These are phyloP conservation scores for Acipenser ruthenus DNA, from an alignment of 2,797 vertebrate genomes.

Conservation along the genomic window DNA sequence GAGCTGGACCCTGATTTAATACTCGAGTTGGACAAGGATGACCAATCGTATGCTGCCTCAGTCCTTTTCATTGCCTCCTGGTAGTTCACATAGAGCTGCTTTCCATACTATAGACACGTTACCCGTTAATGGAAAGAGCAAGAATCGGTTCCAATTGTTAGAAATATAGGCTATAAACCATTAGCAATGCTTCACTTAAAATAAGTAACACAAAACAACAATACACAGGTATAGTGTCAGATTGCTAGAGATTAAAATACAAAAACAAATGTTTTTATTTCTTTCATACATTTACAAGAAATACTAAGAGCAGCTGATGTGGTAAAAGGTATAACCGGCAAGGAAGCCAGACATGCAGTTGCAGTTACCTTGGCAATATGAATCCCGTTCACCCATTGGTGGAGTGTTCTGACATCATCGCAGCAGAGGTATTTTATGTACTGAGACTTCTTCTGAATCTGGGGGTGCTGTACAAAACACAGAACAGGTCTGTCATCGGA, in stretches of 20 bases:
- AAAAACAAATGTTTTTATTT: too few relatives aligned
- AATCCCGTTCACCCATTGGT: constrained; percentile 96
- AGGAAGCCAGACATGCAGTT: background rate
- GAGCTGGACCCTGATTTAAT: constrained; percentile 93
- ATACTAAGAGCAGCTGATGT: too few relatives aligned
- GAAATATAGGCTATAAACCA: too few relatives aligned
- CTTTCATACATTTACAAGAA: too few relatives aligned
- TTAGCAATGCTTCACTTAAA: too few relatives aligned
- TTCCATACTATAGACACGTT: constrained; percentile 76
- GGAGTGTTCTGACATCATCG: constrained; percentile 87
- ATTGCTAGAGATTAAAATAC: background rate
- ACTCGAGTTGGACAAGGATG: constrained; percentile 89
- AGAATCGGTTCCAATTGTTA: too few relatives aligned
- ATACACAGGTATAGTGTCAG: background rate
- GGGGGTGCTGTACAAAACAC: constrained; percentile 72
- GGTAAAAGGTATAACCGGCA: too few relatives aligned
- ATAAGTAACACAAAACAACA: too few relatives aligned
- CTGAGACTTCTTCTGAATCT: constrained; percentile 98
- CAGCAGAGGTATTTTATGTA: constrained; percentile 97
- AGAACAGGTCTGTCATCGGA: too few relatives aligned
- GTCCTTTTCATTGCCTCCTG: constrained; percentile 94
- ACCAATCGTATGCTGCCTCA: constrained; percentile 92
- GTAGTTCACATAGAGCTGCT: constrained; percentile 88
- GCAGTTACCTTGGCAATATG: constrained; percentile 84
- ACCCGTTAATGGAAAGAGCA: background rate